phyloP scores from a whole-genome alignment of 2,888 invertebrate genomes.

The Mesorhabditis spiculigera region DNA sequence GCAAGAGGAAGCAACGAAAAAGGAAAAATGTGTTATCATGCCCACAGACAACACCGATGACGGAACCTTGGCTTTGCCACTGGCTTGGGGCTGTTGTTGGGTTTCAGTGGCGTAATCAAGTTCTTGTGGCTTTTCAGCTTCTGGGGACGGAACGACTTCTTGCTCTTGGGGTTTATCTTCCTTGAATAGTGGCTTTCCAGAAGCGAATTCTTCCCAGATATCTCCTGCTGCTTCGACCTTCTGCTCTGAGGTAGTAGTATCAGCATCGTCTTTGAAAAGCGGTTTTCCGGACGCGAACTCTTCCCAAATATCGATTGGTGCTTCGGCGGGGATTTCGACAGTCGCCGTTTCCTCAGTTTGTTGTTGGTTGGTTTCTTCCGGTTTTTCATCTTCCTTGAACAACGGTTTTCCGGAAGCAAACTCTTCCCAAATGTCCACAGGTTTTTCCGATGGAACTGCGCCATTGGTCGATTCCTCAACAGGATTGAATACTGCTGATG shows the following conservation, averaged over 20 bases:
- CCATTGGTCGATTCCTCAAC: too few relatives aligned
- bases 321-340: background rate
- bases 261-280: conserved; percentile 2
- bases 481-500: background rate
- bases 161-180: background rate
- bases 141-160: background rate
- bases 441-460: background rate
- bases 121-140: too few relatives aligned
- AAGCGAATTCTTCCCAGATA: conserved; percentile 6
- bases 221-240: background rate
- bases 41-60: too few relatives aligned
- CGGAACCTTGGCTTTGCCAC: too few relatives aligned
- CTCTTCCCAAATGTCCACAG: conserved; percentile 4
- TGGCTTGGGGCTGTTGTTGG: too few relatives aligned
- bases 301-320: background rate
- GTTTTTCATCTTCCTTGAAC: conserved; percentile 4
- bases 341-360: background rate
- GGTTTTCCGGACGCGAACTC: conserved; percentile 2
- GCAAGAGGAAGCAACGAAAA: too few relatives aligned
- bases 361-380: background rate
- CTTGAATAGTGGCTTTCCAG: conserved; percentile 4
- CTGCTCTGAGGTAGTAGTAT: background rate
- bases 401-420: conserved; percentile 6
- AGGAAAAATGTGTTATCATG: too few relatives aligned
- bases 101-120: too few relatives aligned